Base-by-base conservation (phyloP, 2,797 vertebrate genomes). In the Chrysocyon brachyurus region DNA sequence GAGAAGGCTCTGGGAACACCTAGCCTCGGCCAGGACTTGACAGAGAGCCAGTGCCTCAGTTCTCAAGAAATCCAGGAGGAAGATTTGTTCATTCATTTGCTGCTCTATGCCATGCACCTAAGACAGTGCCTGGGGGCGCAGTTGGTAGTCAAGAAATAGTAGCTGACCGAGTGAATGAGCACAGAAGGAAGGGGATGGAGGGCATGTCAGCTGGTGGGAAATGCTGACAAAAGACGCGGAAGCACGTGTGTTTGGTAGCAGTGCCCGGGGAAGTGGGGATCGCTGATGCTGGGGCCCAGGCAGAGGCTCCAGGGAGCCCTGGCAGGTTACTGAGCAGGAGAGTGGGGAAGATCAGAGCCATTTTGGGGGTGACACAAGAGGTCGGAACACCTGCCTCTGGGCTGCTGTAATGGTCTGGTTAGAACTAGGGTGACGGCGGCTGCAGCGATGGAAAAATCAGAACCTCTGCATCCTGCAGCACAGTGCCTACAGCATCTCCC, bases 91-190 rank as follows among this genome's bases (percentile, higher is more conserved):
- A 17, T 36, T 61, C 24, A 14, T 33, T 10, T 2, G 11, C 19
- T 5, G 26, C 26, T 40, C 26, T 21, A 0, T 10, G 10, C 12
- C 63, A 24, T 77, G 85, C 14, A 40, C 63, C 70, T 6, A n/a
- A 8, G 40, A 52, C 54, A 79, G 33, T 3, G 10, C 64, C n/a
- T 2, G 15, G 12, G 2, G 21, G 5, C 5, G 28, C 6, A 6
- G 24, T 2, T 11, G 12, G 3, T 14, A 6, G 64, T 72, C 12
- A 28, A 10, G 59, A 57, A 16, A 19, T 2, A 19, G 15, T 12
- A 15, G 26, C 0, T 16, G 63, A 63, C 54, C 0, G 10, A 4
- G 8, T 10, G 14, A 54, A 26, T 1, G n/a, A 17, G 22, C 31
- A 11, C 0, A 49, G 12, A 40, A 57, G n/a, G 75, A 52, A 57